Conservation (phyloP, 2,888 invertebrate genomes). For the Pyrochroa serraticornis region DNA sequence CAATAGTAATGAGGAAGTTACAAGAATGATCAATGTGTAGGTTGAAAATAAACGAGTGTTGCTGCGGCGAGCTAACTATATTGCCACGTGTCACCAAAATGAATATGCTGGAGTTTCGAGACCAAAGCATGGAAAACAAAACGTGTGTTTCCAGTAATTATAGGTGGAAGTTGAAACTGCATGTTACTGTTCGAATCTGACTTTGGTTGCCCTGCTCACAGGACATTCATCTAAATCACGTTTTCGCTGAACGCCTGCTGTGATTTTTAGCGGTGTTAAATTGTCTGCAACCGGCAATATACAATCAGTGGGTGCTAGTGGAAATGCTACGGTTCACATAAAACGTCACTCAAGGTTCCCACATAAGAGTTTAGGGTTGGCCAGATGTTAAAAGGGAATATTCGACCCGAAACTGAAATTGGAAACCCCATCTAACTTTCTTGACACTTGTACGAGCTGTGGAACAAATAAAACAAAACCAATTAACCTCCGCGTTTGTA, state of each 20-base stretch:
- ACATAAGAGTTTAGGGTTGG: conserved; percentile 28
- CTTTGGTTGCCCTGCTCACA: too few relatives aligned
- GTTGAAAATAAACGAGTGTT: too few relatives aligned
- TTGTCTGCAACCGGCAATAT: conserved; percentile 29
- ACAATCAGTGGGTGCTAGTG: conserved; percentile 24
- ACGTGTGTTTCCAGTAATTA: too few relatives aligned
- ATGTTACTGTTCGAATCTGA: too few relatives aligned
- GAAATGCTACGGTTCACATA: conserved; percentile 28
- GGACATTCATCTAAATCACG: too few relatives aligned
- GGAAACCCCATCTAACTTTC: conserved; percentile 33
- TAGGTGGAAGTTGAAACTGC: too few relatives aligned
- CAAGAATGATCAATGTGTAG: too few relatives aligned
- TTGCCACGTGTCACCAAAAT: too few relatives aligned
- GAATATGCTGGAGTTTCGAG: too few relatives aligned
- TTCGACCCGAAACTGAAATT: conserved; percentile 31
- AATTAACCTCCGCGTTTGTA: conserved; percentile 29
- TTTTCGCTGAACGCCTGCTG: not conserved
- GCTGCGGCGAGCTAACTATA: too few relatives aligned
- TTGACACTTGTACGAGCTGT: conserved; percentile 30
- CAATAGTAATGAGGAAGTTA: too few relatives aligned
- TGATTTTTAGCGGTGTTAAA: conserved; percentile 30
- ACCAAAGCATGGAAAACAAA: too few relatives aligned
- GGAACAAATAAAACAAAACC: conserved; percentile 30
- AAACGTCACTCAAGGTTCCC: conserved; percentile 26
- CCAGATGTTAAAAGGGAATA: conserved; percentile 30